phyloP scores from a whole-genome alignment of 2,113 vertebrate species.

The Panthera leo region DNA sequence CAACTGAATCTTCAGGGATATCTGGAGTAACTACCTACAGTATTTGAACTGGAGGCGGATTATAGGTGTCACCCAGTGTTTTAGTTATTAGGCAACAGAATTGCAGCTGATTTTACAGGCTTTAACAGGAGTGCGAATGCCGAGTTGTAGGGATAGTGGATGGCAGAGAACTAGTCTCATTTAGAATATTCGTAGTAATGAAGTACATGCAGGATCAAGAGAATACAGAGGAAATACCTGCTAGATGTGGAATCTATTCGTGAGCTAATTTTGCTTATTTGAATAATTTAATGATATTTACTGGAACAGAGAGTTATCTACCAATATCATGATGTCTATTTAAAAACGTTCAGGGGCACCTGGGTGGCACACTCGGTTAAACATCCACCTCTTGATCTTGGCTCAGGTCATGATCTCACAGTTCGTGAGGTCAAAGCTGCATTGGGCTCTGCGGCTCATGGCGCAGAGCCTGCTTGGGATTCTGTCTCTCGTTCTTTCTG shows the following conservation, averaged over 20 bases:
- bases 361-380: too few species aligned
- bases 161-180: background rate
- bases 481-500: too few species aligned
- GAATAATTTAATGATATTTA: background rate
- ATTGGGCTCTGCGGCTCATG: too few species aligned
- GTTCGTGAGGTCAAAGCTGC: too few species aligned
- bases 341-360: background rate
- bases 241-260: background rate
- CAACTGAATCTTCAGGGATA: constrained; percentile 66
- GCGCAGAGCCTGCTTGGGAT: too few species aligned
- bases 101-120: background rate
- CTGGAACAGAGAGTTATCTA: background rate
- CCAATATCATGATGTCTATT: background rate
- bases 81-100: background rate
- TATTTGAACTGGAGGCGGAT: constrained; percentile 68
- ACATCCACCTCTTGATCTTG: too few species aligned
- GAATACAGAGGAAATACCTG: background rate
- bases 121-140: background rate
- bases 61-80: constrained; percentile 39
- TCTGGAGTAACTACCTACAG: constrained; percentile 59
- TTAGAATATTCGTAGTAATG: background rate
- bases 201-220: background rate
- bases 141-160: background rate
- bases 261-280: background rate
- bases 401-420: too few species aligned